Evolutionary conservation across 2,113 vertebrate genomes (phyloP).

Genomic region (Ammodramus savannarum): DNA sequence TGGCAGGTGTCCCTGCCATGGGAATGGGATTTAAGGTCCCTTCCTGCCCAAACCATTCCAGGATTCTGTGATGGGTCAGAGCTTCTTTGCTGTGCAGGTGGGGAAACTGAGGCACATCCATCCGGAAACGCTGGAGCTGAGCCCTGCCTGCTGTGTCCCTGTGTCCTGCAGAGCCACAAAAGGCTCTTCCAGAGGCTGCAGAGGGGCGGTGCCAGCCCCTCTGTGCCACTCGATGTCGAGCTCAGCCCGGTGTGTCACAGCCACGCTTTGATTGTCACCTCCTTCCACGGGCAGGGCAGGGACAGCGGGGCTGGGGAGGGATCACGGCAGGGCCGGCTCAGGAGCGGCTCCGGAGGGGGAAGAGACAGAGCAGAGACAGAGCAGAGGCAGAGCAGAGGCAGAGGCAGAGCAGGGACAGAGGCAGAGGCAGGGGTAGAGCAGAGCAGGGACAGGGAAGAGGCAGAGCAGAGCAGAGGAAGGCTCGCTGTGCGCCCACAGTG

Average conservation of each 20-base stretch:
- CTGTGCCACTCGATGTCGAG: fast-evolving
- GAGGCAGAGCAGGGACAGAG: too few relatives aligned
- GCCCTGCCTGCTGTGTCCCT: too few relatives aligned
- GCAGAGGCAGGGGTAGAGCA: too few relatives aligned
- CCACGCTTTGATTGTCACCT: background rate
- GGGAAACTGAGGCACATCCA: background rate
- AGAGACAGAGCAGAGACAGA: background rate
- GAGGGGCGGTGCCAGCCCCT: background rate
- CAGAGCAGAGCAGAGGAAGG: background rate
- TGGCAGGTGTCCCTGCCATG: background rate
- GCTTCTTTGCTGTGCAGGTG: background rate
- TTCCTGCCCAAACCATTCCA: background rate
- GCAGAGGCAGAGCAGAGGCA: background rate
- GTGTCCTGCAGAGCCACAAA: background rate
- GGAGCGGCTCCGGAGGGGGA: background rate
- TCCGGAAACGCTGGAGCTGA: background rate
- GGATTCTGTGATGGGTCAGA: background rate
- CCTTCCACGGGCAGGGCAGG: background rate
- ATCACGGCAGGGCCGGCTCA: background rate
- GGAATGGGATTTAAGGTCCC: background rate
- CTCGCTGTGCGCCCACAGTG: background rate
- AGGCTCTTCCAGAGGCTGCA: background rate
- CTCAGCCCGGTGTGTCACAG: fast-evolving
- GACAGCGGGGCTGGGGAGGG: background rate
- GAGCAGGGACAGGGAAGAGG: too few relatives aligned